Conservation (phyloP, 2,113 vertebrate genomes). For the Hemichromis elongatus region DNA sequence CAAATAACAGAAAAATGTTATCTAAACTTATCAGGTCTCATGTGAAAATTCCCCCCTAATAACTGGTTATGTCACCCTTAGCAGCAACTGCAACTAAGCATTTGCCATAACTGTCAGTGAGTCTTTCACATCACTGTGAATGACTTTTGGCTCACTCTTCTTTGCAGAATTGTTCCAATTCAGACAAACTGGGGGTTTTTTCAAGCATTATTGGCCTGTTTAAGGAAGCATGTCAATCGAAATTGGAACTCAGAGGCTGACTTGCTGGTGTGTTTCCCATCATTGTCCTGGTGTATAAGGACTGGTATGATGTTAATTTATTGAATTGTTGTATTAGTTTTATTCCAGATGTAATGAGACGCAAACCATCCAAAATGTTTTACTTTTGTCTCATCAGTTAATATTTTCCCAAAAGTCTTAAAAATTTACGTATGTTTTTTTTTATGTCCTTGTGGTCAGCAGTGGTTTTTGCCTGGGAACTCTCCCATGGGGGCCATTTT, state of each 20-base stretch:
- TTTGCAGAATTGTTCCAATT: neutral
- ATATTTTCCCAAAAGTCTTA: neutral
- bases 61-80: neutral
- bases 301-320: too few species aligned
- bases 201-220: neutral
- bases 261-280: neutral
- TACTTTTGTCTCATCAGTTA: accelerated
- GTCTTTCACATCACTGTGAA: neutral
- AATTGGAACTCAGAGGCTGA: neutral
- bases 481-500: accelerated
- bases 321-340: neutral
- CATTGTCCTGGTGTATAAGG: neutral
- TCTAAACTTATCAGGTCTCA: neutral
- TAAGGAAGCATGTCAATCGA: neutral
- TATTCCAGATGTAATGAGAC: neutral
- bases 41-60: neutral
- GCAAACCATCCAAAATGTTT: neutral
- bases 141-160: neutral
- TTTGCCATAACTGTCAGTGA: neutral
- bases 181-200: neutral
- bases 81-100: neutral
- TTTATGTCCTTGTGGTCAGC: too few species aligned
- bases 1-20: neutral
- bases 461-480: neutral
- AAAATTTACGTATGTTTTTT: too few species aligned